Percentiles rank a stretch among this genome's conserved stretches.
These are phyloP conservation scores for Drosophila atroscutellata DNA, from an alignment of 2,888 invertebrate species.

Conservation along the genomic window DNA sequence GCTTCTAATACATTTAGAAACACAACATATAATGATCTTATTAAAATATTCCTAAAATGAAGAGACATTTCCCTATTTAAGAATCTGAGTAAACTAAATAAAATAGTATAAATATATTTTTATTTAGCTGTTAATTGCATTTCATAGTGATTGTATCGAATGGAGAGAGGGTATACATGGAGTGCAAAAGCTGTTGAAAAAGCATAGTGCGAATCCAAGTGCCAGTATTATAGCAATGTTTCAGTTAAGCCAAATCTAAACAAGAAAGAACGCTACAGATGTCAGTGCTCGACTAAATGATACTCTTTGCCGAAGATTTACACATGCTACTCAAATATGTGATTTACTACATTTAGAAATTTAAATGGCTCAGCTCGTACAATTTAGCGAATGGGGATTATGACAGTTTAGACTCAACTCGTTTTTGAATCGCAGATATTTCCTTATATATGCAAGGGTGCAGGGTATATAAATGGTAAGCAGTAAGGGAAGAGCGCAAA, in stretches of 20 bases:
- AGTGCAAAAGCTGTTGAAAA: not conserved
- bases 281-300: not conserved
- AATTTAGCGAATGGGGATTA: not conserved
- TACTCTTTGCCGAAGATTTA: not conserved
- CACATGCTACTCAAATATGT: not conserved
- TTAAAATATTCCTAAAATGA: not conserved
- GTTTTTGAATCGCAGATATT: not conserved
- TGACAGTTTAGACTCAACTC: not conserved
- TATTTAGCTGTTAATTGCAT: not conserved
- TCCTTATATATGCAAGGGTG: not conserved
- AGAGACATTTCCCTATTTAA: not conserved
- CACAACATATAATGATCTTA: not conserved
- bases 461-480: slow-evolving; percentile 10
- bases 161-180: no score
- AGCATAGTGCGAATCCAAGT: not conserved
- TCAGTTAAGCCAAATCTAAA: slow-evolving; percentile 8
- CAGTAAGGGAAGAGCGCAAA: not conserved
- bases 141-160: not conserved
- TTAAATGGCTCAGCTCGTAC: not conserved
- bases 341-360: not conserved
- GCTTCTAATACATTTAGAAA: not conserved
- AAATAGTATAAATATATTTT: not conserved
- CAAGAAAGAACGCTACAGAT: not conserved
- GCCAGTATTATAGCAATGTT: not conserved
- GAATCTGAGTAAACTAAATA: not conserved